Evolutionary conservation across 2,888 invertebrate genomes (phyloP), one percentile per base, ranked within the genome.

Genomic region (Leptura quadrifasciata): DNA sequence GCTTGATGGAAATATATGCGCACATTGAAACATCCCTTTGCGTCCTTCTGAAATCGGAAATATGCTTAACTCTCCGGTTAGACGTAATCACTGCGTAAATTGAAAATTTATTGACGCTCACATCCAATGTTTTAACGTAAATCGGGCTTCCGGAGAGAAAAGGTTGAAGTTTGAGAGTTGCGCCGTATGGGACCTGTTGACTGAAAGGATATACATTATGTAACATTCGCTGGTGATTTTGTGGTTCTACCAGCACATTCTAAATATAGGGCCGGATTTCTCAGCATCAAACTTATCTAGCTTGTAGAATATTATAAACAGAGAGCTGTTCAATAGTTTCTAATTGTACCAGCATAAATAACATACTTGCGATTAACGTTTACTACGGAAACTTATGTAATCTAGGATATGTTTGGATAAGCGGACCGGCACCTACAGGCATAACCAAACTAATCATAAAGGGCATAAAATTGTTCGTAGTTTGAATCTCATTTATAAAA

Each of bases 131-230:
- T 47, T 47, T 47, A 47, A 47, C 47, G n/a, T 47, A 47, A n/a
- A 47, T 47, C n/a, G 47, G 47, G 47, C n/a, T 47, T 47, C n/a
- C n/a, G 47, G n/a, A 47, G 47, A 47, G 47, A 47, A 47, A 47
- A 47, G n/a, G 15, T n/a, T 21, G 21, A 24, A 58, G 15, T 24
- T 21, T 21, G 12, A 12, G 58, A 58, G 58, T 58, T 58, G 20
- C n/a, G 24, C 21, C 10, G 27, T 21, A 58, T 58, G 21, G 12
- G n/a, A 58, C 24, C 12, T 58, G 58, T 58, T 58, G 58, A 58
- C 58, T 58, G 58, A 27, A 58, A 24, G 12, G 24, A n/a, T 10
- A 58, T 27, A 58, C 27, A 47, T 47, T 47, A 47, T 47, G 47
- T 47, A 58, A 58, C 20, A 24, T 58, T 24, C 15, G 24, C 24